Conservation (phyloP, 2,888 invertebrate species). For the Abrostola tripartita region DNA sequence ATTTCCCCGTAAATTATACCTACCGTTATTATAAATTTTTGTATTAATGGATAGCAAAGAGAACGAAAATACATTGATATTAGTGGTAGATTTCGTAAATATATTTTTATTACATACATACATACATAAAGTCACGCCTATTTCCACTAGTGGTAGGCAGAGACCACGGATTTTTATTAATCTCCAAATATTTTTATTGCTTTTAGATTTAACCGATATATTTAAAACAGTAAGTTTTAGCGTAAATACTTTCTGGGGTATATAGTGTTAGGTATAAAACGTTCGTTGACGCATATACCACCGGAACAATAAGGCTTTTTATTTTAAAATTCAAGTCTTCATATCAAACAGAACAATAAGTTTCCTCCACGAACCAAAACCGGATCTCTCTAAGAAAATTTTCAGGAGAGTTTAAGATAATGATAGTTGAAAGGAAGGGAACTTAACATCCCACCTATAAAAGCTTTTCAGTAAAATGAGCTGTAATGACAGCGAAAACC, state of each 20-base stretch:
- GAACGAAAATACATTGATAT: no score
- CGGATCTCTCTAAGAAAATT: constrained; percentile 57
- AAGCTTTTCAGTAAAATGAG: constrained; percentile 77
- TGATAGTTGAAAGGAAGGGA: constrained; percentile 71
- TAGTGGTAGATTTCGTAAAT: no score
- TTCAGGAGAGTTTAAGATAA: constrained; percentile 71
- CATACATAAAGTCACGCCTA: no score
- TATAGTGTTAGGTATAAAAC: constrained; percentile 1
- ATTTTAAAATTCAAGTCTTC: constrained; percentile 20
- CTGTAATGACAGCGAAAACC: constrained; percentile 79
- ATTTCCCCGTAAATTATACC: no score
- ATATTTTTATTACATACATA: no score
- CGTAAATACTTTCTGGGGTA: neutral
- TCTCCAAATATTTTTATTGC: no score
- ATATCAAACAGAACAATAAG: constrained; percentile 28
- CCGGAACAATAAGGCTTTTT: neutral
- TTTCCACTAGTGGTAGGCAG: no score
- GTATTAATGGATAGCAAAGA: no score
- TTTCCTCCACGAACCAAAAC: constrained; percentile 40
- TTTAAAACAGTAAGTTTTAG: no score
- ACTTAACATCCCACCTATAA: constrained; percentile 68
- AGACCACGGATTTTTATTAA: no score
- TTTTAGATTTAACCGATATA: no score
- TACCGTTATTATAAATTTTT: no score
- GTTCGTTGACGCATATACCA: neutral